These are phyloP conservation scores for Maniola hyperantus DNA, from an alignment of 2,888 invertebrate genomes.

Conservation along the genomic window DNA sequence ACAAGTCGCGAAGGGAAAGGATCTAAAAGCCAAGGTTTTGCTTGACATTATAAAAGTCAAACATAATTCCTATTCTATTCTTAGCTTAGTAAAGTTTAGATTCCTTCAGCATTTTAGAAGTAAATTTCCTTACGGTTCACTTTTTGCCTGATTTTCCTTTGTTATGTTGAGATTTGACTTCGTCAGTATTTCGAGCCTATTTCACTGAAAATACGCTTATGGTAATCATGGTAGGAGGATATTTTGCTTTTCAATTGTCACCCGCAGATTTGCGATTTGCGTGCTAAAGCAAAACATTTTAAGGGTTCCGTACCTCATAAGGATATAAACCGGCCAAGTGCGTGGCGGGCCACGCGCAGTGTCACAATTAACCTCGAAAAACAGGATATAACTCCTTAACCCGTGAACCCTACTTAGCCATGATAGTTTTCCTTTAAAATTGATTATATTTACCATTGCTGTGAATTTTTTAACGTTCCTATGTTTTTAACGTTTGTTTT, in stretches of 20 bases:
- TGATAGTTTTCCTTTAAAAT: too few species aligned
- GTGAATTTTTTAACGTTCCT: too few species aligned
- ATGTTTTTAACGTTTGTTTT: too few species aligned
- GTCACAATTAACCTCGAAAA: too few species aligned
- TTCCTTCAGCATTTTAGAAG: neutral
- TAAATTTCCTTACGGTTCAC: constrained; percentile 18
- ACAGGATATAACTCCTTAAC: too few species aligned
- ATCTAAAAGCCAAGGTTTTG: neutral
- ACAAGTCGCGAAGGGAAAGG: neutral
- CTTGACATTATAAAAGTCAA: neutral
- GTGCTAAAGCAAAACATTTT: too few species aligned
- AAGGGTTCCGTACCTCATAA: too few species aligned
- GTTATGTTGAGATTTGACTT: constrained; percentile 25
- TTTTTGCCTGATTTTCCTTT: constrained; percentile 32
- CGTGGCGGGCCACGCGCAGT: too few species aligned
- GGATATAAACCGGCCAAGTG: too few species aligned
- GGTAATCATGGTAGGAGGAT: constrained; percentile 3
- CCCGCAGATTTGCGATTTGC: neutral
- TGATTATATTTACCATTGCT: too few species aligned
- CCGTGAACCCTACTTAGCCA: too few species aligned
- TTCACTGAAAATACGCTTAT: constrained; percentile 5
- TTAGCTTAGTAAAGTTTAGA: neutral
- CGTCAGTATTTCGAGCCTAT: constrained; percentile 8
- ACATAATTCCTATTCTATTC: neutral
- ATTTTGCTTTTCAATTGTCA: constrained; percentile 4